phyloP scores from a whole-genome alignment of 1,140 invertebrate genomes.

The Ctenoplectra terminalis region DNA sequence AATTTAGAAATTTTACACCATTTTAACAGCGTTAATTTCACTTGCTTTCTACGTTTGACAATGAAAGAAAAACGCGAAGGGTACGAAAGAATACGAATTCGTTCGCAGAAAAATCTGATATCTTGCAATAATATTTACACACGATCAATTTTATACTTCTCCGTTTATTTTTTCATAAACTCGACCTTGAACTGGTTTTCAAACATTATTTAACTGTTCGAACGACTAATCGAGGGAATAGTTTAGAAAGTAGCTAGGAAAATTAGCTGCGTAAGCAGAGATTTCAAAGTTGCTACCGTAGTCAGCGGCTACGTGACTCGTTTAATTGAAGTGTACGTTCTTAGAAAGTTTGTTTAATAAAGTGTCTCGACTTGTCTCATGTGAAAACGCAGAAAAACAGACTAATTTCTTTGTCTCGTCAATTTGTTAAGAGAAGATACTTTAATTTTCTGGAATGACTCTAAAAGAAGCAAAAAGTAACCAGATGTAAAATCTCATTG shows the following conservation, averaged over 20 bases:
- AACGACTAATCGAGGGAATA: not conserved
- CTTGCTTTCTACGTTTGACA: conserved; percentile 3
- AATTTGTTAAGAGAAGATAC: not conserved
- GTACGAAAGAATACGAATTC: not conserved
- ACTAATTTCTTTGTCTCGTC: not conserved
- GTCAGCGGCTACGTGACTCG: not conserved
- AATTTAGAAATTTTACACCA: conserved; percentile 24
- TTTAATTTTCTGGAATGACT: not conserved
- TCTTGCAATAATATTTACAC: not conserved
- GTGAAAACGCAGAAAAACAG: not conserved
- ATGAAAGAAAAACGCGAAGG: not conserved
- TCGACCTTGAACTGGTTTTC: not conserved
- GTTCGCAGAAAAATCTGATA: not conserved
- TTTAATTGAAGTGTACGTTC: not conserved
- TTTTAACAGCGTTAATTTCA: not conserved
- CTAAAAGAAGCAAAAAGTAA: not conserved
- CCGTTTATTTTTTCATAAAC: not conserved
- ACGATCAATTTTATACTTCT: not conserved
- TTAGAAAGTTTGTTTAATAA: conserved; percentile 12
- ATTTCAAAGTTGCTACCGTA: not conserved
- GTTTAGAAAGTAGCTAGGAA: conserved; percentile 1
- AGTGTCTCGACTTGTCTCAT: not conserved
- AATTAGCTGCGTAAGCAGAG: too few relatives aligned
- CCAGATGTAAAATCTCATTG: not conserved
- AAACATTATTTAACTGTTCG: not conserved